Percentiles rank a stretch among this genome's conserved stretches.
Evolutionary conservation across 2,113 vertebrate genomes (phyloP).

Genomic region (Empidonax alnorum): DNA sequence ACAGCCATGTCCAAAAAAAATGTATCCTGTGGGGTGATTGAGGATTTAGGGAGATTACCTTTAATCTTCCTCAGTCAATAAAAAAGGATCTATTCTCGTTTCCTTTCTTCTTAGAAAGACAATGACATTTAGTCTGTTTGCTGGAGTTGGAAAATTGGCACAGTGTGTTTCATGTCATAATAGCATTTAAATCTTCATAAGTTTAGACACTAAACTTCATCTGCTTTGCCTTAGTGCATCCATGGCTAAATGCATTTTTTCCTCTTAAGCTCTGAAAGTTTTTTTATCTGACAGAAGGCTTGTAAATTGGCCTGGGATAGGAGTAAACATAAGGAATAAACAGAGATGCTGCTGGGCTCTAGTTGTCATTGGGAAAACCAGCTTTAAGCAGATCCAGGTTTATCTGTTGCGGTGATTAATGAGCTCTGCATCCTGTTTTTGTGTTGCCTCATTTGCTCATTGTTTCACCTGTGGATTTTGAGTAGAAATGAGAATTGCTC

Average conservation of each 20-base stretch:
- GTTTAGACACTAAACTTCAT: background rate
- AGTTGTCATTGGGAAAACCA: background rate
- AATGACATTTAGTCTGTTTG: conserved; percentile 37
- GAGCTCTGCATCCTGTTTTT: background rate
- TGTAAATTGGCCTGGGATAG: background rate
- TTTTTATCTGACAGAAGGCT: background rate
- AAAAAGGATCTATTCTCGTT: background rate
- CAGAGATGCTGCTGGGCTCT: background rate
- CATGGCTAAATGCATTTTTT: background rate
- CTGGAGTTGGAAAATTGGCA: conserved; percentile 36
- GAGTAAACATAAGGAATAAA: background rate
- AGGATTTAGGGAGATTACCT: conserved; percentile 67
- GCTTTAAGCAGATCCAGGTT: background rate
- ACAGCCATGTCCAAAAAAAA: conserved; percentile 4
- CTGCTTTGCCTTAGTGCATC: background rate
- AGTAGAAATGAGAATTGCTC: background rate
- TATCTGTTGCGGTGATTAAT: background rate
- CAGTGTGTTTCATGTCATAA: background rate
- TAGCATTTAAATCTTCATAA: background rate
- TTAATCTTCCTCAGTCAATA: conserved; percentile 55
- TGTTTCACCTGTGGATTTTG: background rate
- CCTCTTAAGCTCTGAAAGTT: background rate
- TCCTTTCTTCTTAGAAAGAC: conserved; percentile 67
- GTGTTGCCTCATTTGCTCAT: background rate
- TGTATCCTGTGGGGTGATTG: background rate